These are phyloP conservation scores for Polydesmus complanatus DNA, from an alignment of 2,888 invertebrate species.

Conservation along the genomic window DNA sequence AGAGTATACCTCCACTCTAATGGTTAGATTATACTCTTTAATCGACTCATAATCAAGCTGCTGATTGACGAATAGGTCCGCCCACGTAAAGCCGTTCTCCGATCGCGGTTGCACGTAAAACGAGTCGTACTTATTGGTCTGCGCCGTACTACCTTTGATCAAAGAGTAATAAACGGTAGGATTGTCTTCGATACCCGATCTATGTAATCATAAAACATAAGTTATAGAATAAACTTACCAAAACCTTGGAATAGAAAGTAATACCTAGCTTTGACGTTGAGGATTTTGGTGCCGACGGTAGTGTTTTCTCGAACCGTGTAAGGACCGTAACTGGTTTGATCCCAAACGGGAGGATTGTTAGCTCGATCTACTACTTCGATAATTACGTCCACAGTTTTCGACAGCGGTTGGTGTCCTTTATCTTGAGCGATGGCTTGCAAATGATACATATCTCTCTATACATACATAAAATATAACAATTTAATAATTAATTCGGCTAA, in stretches of 20 bases:
- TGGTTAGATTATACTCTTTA: constrained; percentile 87
- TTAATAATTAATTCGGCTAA: no score
- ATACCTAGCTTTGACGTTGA: constrained; percentile 98
- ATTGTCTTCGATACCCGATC: constrained; percentile 91
- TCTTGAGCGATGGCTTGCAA: constrained; percentile 97
- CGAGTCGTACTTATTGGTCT: constrained; percentile 89
- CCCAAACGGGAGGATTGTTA: constrained; percentile 96
- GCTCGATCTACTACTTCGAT: constrained; percentile 97
- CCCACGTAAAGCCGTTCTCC: constrained; percentile 86
- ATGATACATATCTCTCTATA: constrained; percentile 91
- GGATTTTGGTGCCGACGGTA: constrained; percentile 94
- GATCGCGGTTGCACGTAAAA: constrained; percentile 89
- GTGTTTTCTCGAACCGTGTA: constrained; percentile 95
- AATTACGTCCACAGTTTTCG: constrained; percentile 92
- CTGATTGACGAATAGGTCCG: constrained; percentile 80
- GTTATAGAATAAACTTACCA: neutral
- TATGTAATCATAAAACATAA: constrained; percentile 28
- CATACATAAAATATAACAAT: constrained; percentile 18
- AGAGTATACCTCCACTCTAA: constrained; percentile 85
- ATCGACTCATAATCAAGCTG: constrained; percentile 88
- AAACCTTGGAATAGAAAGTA: constrained; percentile 33
- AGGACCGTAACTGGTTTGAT: constrained; percentile 89
- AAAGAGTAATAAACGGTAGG: constrained; percentile 89
- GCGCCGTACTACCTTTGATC: constrained; percentile 89
- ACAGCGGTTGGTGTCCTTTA: constrained; percentile 88